Evolutionary conservation across 1,140 invertebrate genomes (phyloP), one percentile per base, ranked within the genome.

Genomic region (Drosophila auraria): DNA sequence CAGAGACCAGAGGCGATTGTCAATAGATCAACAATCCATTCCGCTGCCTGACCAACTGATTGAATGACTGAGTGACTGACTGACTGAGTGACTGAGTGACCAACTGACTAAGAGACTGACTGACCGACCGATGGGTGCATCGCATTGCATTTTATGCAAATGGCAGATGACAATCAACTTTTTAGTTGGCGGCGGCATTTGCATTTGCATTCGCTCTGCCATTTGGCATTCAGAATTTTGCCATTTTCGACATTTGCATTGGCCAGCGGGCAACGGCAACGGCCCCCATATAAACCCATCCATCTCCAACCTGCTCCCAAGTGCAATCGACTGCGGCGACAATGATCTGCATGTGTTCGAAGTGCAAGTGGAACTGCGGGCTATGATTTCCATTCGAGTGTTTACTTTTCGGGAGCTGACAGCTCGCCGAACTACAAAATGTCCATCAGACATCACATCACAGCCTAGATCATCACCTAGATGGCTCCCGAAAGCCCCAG

Each of bases 21-120:
- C 84, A 75, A 90, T 90, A 76, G 81, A 89, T 89, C 84, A 90
- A 84, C 81, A 89, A 80, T 25, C 25, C 49, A 60, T 66, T 72
- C 68, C 62, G 50, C 44, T 57, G 36, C 17, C 36, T 25, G 36
- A 17, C 44, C 57, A 57, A 40, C 54, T 57, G 54, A 57, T 57
- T 57, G 54, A 57, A 47, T 40, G 44, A 47, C 38, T 40, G 70
- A 78, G 20, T 33, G 60, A 42, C 42, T 27, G 57, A 47, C 61
- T 58, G 75, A 54, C 3, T 23, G 61, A 59, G 23, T 23, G 54
- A 40, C n/a, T 27, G 47, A 44, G 15, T 14, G 57, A 47, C 6
- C 45, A 7, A 68, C 23, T 23, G 20, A 20, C 27, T 27, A 51
- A 56, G 11, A 50, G 56, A 49, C 50, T 17, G 49, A 51, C 71